Evolutionary conservation across 2,888 invertebrate species (phyloP), one percentile per base, ranked within the genome.

Genomic region (Disparrhopalites patrizii): DNA sequence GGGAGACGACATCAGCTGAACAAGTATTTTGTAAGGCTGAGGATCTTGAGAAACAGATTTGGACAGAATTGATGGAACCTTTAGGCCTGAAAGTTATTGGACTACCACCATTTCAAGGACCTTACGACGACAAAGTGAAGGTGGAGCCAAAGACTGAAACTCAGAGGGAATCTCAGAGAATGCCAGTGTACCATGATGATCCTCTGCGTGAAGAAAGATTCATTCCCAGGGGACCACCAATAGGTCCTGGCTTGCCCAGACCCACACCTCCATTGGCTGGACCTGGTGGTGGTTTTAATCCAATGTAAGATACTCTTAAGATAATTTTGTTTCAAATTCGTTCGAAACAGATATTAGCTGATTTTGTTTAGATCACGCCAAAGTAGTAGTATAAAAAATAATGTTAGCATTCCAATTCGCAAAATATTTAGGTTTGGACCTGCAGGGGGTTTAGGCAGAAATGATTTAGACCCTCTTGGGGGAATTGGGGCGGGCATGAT

Each of bases 401-500:
- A n/a, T n/a, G 52, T 20, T 27, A 52, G 25, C 20, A 4, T 52
- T 15, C 23, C 5, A 8, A 52, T 27, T n/a, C n/a, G n/a, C n/a
- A n/a, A n/a, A n/a, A 13, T 25, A 30, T 50, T 18, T 36, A 67
- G 67, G 20, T 47, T 36, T 58, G 54, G 50, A 1, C 67, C 67
- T 43, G 57, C 58, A 10, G 72, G 72, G 18, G 70, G 70, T 3
- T 50, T 71, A 13, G 73, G 73, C 25, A 31, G 71, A 3, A 69
- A 70, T 5, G 73, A 73, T 62, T 67, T 73, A 28, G 73, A 73
- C 56, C 73, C 73, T 10, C 28, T 71, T 13, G 70, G 73, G 3
- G 61, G 71, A 18, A 51, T 70, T 50, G 71, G 71, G 2, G 20
- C 64, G 18, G 73, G 73, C 23, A 73, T 69, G 67, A 31, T 73